These are phyloP conservation scores for Cottus gobio DNA, from an alignment of 2,113 vertebrate genomes.

Conservation along the genomic window DNA sequence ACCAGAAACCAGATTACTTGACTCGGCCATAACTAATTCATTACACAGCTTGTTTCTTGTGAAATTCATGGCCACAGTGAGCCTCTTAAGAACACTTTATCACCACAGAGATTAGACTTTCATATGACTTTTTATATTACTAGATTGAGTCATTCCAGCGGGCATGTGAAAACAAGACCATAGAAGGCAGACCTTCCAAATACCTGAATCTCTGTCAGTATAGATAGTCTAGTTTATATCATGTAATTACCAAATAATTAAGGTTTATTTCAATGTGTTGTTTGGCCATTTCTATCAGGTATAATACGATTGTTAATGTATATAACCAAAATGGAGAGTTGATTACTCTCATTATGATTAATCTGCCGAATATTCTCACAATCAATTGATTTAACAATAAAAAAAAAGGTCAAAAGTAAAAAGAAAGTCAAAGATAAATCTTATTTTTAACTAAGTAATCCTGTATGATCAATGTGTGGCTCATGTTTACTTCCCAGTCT, in stretches of 20 bases:
- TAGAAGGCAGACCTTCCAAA: background rate
- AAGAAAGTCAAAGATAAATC: background rate
- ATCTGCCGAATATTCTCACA: background rate
- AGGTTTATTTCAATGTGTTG: background rate
- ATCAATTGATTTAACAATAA: background rate
- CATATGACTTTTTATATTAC: constrained; percentile 15
- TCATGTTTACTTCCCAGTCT: background rate
- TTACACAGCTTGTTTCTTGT: constrained; percentile 23
- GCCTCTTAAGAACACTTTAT: constrained; percentile 27
- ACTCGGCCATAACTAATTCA: constrained; percentile 47
- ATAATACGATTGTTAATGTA: background rate
- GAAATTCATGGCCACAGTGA: constrained; percentile 1
- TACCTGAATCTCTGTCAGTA: background rate
- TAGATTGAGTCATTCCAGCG: constrained; percentile 14
- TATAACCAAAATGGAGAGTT: background rate
- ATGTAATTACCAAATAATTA: background rate
- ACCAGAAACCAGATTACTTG: constrained; percentile 42
- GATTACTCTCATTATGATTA: background rate
- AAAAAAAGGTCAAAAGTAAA: background rate
- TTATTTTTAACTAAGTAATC: background rate
- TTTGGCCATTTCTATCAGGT: background rate
- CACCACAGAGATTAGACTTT: constrained; percentile 31
- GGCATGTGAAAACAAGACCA: background rate
- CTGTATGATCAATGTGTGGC: background rate
- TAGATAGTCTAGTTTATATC: background rate